A percentile compares a stretch with the other conserved stretches of the same genome.
These are phyloP conservation scores for Aphelocoma coerulescens DNA, from an alignment of 2,113 vertebrate species.

Conservation along the genomic window DNA sequence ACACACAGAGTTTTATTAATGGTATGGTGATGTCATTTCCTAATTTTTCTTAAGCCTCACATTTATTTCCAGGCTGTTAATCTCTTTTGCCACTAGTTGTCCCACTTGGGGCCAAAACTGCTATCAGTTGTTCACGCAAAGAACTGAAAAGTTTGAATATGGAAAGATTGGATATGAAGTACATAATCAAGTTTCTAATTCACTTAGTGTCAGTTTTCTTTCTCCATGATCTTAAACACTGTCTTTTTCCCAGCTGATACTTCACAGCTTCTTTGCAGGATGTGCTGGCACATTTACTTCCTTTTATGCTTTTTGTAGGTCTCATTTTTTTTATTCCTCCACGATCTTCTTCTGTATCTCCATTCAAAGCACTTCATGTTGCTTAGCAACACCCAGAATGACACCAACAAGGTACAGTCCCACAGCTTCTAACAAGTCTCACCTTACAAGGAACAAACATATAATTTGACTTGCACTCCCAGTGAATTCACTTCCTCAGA, in stretches of 20 bases:
- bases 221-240: not conserved
- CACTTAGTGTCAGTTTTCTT: not conserved
- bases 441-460: not conserved
- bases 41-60: not conserved
- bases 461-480: not conserved
- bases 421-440: not conserved
- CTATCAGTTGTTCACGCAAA: not conserved
- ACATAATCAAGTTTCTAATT: not conserved
- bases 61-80: not conserved
- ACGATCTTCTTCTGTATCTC: not conserved
- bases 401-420: not conserved
- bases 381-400: conserved; percentile 46
- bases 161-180: not conserved
- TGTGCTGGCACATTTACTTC: not conserved
- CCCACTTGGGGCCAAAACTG: not conserved
- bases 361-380: not conserved
- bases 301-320: not conserved
- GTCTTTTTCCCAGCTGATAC: not conserved
- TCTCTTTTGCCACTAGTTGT: not conserved
- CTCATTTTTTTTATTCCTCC: not conserved
- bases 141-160: not conserved
- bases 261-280: not conserved
- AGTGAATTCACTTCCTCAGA: not conserved
- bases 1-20: not conserved
- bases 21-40: not conserved